Conservation (phyloP, 2,888 invertebrate species). For the Isoperla grammatica region DNA sequence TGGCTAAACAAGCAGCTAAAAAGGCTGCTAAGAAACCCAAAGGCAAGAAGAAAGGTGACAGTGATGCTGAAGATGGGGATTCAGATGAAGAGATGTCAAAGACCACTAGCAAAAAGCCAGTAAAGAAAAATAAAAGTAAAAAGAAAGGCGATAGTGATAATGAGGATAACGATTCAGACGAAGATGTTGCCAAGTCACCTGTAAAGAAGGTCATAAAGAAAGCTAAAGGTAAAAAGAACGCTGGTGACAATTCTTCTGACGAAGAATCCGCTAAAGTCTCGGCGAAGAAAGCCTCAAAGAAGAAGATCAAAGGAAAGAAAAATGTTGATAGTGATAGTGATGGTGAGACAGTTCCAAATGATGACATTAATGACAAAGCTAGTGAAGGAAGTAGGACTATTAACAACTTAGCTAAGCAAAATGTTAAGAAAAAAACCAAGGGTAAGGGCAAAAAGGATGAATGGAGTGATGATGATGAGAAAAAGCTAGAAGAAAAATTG, state of each 20-base stretch:
- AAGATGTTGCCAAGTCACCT: conserved; percentile 28
- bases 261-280: conserved; percentile 24
- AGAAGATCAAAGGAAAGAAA: conserved; percentile 21
- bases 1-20: conserved; percentile 31
- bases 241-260: conserved; percentile 28
- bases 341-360: conserved; percentile 11
- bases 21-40: conserved; percentile 31
- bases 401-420: neutral
- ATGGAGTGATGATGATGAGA: conserved; percentile 23
- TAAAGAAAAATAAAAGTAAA: conserved; percentile 47
- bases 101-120: conserved; percentile 47
- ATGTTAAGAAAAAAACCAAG: conserved; percentile 18
- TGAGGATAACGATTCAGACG: conserved; percentile 19
- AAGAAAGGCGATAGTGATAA: conserved; percentile 4
- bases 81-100: conserved; percentile 41
- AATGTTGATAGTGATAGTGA: conserved; percentile 16
- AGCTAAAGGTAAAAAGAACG: conserved; percentile 35
- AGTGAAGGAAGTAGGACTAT: conserved; percentile 18
- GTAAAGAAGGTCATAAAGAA: conserved; percentile 43
- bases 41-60: conserved; percentile 33
- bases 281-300: conserved; percentile 27
- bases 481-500: conserved; percentile 24
- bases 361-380: conserved; percentile 24
- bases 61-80: conserved; percentile 36
- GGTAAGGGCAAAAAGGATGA: conserved; percentile 26